Evolutionary conservation across 2,797 vertebrate genomes (phyloP).

Genomic region (Ceyx erithaca): DNA sequence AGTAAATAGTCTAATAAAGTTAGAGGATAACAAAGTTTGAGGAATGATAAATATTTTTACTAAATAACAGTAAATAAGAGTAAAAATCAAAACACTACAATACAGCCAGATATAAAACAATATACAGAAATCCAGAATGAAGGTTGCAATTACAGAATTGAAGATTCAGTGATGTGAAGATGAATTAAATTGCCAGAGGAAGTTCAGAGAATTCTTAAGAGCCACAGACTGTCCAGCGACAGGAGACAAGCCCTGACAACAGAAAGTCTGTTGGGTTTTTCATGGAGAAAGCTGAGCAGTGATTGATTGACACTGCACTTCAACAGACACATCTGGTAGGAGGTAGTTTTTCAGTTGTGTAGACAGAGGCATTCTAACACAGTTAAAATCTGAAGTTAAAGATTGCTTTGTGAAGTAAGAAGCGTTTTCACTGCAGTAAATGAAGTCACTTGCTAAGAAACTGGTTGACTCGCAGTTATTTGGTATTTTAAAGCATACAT

Average conservation of each 20-base stretch:
- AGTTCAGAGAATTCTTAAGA: background rate
- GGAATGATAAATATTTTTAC: background rate
- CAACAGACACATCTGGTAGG: background rate
- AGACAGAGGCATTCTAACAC: background rate
- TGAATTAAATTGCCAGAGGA: background rate
- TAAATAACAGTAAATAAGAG: background rate
- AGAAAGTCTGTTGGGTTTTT: background rate
- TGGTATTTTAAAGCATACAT: background rate
- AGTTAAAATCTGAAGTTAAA: background rate
- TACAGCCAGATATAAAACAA: background rate
- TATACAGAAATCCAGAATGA: background rate
- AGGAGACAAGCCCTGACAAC: background rate
- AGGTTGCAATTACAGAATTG: background rate
- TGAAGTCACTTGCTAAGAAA: background rate
- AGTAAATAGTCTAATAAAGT: background rate
- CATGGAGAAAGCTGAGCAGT: background rate
- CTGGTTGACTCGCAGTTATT: background rate
- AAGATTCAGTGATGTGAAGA: background rate
- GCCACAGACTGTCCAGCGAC: background rate
- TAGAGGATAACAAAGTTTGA: background rate
- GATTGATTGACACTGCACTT: background rate
- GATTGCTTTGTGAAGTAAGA: background rate
- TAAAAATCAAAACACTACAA: background rate
- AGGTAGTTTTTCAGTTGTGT: background rate
- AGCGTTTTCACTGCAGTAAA: background rate